These are phyloP conservation scores for Drosophila paulistorum DNA, from an alignment of 1,140 invertebrate species.

Conservation along the genomic window DNA sequence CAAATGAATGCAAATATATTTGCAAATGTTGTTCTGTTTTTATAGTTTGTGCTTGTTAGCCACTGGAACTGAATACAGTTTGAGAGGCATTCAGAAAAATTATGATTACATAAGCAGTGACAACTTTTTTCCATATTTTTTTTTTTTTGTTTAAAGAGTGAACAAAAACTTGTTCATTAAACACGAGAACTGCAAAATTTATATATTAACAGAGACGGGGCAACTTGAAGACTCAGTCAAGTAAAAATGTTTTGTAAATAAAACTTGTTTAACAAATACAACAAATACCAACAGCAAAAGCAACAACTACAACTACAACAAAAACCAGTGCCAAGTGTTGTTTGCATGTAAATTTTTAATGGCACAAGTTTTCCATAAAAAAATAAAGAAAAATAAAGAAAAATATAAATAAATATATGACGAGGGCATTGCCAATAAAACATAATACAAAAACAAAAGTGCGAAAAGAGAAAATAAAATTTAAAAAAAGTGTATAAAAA, in stretches of 20 bases:
- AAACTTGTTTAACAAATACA: conserved; percentile 65
- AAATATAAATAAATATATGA: conserved; percentile 21
- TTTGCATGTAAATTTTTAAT: conserved; percentile 75
- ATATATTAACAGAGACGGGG: conserved; percentile 25
- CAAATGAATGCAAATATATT: conserved; percentile 2
- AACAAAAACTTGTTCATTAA: conserved; percentile 68
- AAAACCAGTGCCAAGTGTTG: conserved; percentile 43
- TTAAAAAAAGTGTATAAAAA: neutral
- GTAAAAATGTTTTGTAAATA: conserved; percentile 76
- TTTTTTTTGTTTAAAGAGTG: conserved; percentile 21
- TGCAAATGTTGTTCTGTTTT: neutral
- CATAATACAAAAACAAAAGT: conserved; percentile 11
- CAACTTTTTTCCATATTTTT: conserved; percentile 26
- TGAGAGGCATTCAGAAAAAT: conserved; percentile 22
- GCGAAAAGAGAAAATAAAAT: conserved; percentile 18
- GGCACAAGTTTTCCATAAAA: conserved; percentile 75
- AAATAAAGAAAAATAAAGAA: neutral
- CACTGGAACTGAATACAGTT: conserved; percentile 23
- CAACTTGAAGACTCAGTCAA: conserved; percentile 16
- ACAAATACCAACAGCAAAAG: conserved; percentile 9
- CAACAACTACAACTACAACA: neutral
- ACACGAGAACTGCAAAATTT: conserved; percentile 72
- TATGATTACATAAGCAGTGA: conserved; percentile 60
- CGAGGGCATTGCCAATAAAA: conserved; percentile 27
- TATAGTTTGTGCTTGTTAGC: conserved; percentile 6